A percentile compares a stretch with the other conserved stretches of the same genome.
Evolutionary conservation across 2,797 vertebrate species (phyloP).

Genomic region (Thunnus albacares): DNA sequence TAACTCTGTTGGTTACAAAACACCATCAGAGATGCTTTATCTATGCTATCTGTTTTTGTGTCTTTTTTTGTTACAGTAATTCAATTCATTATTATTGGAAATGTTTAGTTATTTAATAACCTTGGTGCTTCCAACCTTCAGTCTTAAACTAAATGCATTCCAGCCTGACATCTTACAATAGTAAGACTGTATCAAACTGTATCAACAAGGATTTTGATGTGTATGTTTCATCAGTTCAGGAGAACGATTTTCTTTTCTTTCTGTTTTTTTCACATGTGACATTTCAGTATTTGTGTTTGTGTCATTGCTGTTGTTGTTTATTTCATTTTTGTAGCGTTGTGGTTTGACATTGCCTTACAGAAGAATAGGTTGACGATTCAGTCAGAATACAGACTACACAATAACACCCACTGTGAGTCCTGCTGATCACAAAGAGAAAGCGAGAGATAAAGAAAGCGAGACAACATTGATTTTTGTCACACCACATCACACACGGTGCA

Average conservation of each 20-base stretch:
- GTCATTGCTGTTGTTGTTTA: no score
- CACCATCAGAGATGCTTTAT: not conserved
- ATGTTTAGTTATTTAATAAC: not conserved
- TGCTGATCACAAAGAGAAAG: no score
- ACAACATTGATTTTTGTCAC: not conserved
- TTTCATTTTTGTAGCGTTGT: no score
- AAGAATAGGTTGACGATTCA: not conserved
- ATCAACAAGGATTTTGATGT: not conserved
- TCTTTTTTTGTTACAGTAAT: not conserved
- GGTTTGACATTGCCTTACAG: no score
- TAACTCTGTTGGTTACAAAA: not conserved
- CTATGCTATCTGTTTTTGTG: not conserved
- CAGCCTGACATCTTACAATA: not conserved
- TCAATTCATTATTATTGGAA: not conserved
- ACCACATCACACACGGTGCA: not conserved
- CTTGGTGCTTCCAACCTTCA: no score
- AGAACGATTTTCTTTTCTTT: no score
- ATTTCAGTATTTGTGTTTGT: no score
- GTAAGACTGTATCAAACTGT: no score
- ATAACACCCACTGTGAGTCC: not conserved
- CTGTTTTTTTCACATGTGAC: no score
- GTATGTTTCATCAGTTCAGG: not conserved
- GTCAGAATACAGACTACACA: not conserved
- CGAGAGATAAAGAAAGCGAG: no score
- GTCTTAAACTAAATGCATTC: not conserved